Evolutionary conservation across 1,140 invertebrate species (phyloP), one percentile per base, ranked within the genome.

Genomic region (Aphelenchoides besseyi): DNA sequence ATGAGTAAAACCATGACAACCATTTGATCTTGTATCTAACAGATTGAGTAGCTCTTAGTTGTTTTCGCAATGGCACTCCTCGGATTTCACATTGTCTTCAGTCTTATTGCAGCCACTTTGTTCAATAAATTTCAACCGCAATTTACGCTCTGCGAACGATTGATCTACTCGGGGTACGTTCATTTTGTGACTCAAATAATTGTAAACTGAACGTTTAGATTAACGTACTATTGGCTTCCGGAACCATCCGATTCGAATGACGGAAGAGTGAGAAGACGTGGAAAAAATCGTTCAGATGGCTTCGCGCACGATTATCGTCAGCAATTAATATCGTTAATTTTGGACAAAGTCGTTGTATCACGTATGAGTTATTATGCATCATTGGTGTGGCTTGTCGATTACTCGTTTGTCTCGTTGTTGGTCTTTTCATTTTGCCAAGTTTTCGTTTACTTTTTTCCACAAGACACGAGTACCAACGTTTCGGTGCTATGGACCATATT

Each of bases 31-130:
- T n/a, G n/a, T n/a, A n/a, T n/a, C n/a, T n/a, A n/a, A n/a, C n/a
- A n/a, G n/a, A n/a, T n/a, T n/a, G n/a, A n/a, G n/a, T n/a, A n/a
- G n/a, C n/a, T n/a, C n/a, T n/a, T n/a, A n/a, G n/a, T n/a, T n/a
- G n/a, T n/a, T n/a, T n/a, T n/a, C n/a, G 41, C 3, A 30, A 66
- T 66, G 63, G 63, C 63, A n/a, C 36, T 66, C 30, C 63, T 66
- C 9, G 63, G 63, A 2, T 66, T 66, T 53, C 63, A 66, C 30
- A 66, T 66, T 53, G 63, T 66, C 1, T 35, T 66, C 1, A 18
- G 16, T 3, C 30, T 66, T 12, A 66, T 66, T 53, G 63, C 63
- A 2, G 63, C 63, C 12, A 66, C 63, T 32, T 30, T 66, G 32
- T 32, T 35, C 16, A 29, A 66, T 12, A 66, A 66, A 35, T 66